Evolutionary conservation across 2,113 vertebrate genomes (phyloP).

Genomic region (Oryzias woworae): DNA sequence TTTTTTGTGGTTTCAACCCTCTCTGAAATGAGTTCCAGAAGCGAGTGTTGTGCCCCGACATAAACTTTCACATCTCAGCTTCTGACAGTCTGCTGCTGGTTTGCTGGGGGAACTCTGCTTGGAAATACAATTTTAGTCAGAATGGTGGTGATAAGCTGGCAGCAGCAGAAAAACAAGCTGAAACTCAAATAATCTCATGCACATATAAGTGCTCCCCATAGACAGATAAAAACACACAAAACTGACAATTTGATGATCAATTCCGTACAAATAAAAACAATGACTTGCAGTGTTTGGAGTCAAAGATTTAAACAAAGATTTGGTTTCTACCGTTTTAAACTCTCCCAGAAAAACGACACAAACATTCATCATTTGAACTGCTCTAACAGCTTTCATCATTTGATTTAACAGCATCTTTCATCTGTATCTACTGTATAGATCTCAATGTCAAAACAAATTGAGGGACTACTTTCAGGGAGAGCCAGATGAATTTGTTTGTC

Average conservation of each 20-base stretch:
- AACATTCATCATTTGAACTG: constrained; percentile 37
- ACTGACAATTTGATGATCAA: no score
- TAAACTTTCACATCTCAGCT: constrained; percentile 51
- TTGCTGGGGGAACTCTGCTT: constrained; percentile 5
- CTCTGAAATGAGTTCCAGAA: constrained; percentile 72
- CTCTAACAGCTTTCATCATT: constrained; percentile 50
- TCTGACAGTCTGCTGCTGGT: constrained; percentile 67
- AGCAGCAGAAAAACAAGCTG: no score
- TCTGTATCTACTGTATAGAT: constrained; percentile 33
- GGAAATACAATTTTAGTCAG: constrained; percentile 15
- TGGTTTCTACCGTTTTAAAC: constrained; percentile 34
- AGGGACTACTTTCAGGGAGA: constrained; percentile 18
- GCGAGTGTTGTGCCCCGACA: constrained; percentile 33
- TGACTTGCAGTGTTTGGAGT: constrained; percentile 9
- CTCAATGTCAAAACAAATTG: constrained; percentile 49
- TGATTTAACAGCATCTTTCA: constrained; percentile 48
- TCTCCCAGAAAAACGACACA: constrained; percentile 45
- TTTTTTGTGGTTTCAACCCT: constrained; percentile 66
- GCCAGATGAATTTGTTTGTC: constrained; percentile 29
- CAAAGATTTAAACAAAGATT: constrained; percentile 5
- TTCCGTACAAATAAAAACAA: no score
- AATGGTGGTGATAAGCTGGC: no score
- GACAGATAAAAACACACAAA: no score
- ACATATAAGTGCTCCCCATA: no score
- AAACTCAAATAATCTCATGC: no score